phyloP scores from a whole-genome alignment of 2,113 vertebrate species.

The Vicugna pacos region DNA sequence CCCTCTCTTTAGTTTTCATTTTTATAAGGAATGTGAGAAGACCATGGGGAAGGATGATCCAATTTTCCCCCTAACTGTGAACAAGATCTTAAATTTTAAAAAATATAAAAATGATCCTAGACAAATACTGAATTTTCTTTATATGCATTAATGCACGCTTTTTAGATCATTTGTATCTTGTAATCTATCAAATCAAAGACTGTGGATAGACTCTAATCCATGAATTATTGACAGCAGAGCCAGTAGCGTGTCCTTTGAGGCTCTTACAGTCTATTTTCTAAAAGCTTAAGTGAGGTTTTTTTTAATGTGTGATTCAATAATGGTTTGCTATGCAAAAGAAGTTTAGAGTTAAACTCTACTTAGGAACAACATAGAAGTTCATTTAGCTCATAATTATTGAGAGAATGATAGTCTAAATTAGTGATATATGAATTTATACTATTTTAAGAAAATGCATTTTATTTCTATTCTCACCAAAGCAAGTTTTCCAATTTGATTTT shows the following conservation, averaged over 20 bases:
- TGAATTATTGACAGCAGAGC: slow-evolving; percentile 28
- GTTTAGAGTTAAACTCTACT: not conserved
- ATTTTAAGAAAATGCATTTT: not conserved
- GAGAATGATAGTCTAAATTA: not conserved
- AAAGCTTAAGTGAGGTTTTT: not conserved
- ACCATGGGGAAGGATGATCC: not conserved
- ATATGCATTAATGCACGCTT: not conserved
- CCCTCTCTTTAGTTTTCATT: not conserved
- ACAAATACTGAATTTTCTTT: slow-evolving; percentile 7
- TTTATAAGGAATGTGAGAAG: not conserved
- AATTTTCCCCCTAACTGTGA: not conserved
- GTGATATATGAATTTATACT: not conserved
- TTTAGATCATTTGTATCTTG: slow-evolving; percentile 32
- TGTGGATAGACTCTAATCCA: not conserved
- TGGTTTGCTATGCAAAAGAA: not conserved
- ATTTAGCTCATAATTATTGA: not conserved
- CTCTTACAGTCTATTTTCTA: slow-evolving; percentile 16
- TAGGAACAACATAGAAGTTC: not conserved
- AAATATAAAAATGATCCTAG: slow-evolving; percentile 28
- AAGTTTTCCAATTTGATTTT: slow-evolving; percentile 18
- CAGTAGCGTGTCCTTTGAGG: not conserved
- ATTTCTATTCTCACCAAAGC: not conserved
- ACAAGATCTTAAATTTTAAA: not conserved
- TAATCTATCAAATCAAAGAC: not conserved
- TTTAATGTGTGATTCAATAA: not conserved